These are phyloP conservation scores for Criorhina ranunculi DNA, from an alignment of 2,888 invertebrate genomes.

Conservation along the genomic window DNA sequence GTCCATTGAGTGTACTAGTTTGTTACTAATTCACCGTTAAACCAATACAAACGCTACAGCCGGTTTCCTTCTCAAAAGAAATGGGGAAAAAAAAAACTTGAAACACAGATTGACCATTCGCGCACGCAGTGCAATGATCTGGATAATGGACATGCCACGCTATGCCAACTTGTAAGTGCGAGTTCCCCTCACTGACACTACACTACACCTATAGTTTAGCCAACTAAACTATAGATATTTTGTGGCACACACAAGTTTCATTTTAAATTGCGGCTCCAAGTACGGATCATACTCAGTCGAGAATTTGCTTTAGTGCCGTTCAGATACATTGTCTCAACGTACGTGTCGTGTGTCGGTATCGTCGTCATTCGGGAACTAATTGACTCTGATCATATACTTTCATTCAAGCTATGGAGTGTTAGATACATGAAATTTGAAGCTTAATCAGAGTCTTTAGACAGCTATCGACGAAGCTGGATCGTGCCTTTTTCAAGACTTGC, in stretches of 20 bases:
- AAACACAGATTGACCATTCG: constrained; percentile 31
- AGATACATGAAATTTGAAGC: constrained; percentile 29
- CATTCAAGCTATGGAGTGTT: constrained; percentile 38
- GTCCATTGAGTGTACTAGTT: constrained; percentile 10
- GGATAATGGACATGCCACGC: constrained; percentile 22
- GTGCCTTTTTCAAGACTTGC: neutral
- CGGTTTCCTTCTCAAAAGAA: constrained; percentile 31
- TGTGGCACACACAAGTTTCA: constrained; percentile 40
- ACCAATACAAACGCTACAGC: constrained; percentile 21
- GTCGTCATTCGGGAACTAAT: constrained; percentile 15
- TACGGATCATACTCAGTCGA: constrained; percentile 60
- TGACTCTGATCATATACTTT: neutral
- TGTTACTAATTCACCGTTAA: constrained; percentile 19
- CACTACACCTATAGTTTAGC: too few species aligned
- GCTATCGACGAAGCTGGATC: constrained; percentile 7
- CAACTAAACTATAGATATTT: constrained; percentile 14
- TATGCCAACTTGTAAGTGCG: constrained; percentile 16
- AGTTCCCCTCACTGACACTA: constrained; percentile 50
- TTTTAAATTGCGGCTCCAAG: constrained; percentile 63
- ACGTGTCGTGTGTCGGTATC: constrained; percentile 31
- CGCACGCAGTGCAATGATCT: constrained; percentile 67
- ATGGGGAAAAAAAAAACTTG: neutral
- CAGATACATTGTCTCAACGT: constrained; percentile 52
- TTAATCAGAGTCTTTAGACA: constrained; percentile 43
- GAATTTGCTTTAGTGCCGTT: constrained; percentile 62